Evolutionary conservation across 2,113 vertebrate genomes (phyloP).

Genomic region (Arenaria interpres): DNA sequence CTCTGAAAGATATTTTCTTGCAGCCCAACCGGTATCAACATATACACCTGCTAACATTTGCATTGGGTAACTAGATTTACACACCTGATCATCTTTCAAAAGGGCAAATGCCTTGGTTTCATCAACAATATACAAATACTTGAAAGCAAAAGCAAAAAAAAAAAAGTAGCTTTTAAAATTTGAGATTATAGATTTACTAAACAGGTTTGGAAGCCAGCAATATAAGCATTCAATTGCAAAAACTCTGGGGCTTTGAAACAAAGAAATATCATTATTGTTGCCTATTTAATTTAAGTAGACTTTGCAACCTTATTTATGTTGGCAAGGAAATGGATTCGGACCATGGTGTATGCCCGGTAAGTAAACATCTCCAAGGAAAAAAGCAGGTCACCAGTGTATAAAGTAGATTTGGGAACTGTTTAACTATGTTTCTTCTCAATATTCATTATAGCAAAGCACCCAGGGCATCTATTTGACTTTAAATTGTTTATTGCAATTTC

Average conservation of each 20-base stretch:
- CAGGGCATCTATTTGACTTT: background rate
- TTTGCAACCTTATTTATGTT: conserved; percentile 4
- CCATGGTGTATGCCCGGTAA: background rate
- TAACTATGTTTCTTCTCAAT: background rate
- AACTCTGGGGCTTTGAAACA: background rate
- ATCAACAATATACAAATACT: background rate
- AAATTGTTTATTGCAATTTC: background rate
- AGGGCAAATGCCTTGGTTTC: conserved; percentile 10
- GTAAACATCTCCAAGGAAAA: background rate
- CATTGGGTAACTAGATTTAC: background rate
- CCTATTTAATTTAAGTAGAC: background rate
- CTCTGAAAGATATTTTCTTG: conserved; percentile 13
- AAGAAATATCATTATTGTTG: background rate
- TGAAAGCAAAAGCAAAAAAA: background rate
- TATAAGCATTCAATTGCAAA: background rate
- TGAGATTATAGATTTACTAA: background rate
- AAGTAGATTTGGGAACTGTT: conserved; percentile 11
- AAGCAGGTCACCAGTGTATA: background rate
- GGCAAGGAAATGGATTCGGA: background rate
- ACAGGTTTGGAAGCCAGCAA: background rate
- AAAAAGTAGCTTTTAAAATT: background rate
- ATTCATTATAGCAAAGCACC: conserved; percentile 8
- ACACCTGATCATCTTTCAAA: conserved; percentile 27
- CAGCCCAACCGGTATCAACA: background rate
- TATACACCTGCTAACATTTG: conserved; percentile 14